Evolutionary conservation across 2,113 vertebrate species (phyloP).

Genomic region (Megaptera novaeangliae): DNA sequence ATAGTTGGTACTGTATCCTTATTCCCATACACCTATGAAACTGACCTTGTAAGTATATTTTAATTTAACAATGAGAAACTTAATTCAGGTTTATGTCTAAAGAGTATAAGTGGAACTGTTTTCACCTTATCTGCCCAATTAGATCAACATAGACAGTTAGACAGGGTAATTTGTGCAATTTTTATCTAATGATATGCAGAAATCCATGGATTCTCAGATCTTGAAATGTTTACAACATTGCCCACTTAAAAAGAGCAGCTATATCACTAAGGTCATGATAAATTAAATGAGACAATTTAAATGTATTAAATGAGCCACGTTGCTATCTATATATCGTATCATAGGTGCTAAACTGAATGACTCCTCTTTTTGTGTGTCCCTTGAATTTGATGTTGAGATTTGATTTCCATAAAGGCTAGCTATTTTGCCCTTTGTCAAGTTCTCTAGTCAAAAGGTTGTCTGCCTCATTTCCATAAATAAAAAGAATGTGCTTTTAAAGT

Average conservation of each 20-base stretch:
- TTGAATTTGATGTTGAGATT: slow-evolving; percentile 46
- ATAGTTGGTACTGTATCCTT: background rate
- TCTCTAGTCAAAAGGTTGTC: slow-evolving; percentile 55
- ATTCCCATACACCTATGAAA: background rate
- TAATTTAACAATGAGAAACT: background rate
- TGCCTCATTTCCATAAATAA: slow-evolving; percentile 62
- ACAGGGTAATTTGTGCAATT: background rate
- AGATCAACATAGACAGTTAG: background rate
- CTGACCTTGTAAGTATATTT: background rate
- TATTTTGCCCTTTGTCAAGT: slow-evolving; percentile 63
- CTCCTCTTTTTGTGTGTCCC: background rate
- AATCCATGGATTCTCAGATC: background rate
- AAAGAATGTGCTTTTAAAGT: slow-evolving; percentile 32
- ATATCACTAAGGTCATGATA: background rate
- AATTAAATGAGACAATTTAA: slow-evolving; percentile 19
- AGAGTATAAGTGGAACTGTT: background rate
- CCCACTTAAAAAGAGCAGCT: background rate
- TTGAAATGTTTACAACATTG: background rate
- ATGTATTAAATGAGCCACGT: background rate
- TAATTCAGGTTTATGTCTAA: background rate
- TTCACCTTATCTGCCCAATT: background rate
- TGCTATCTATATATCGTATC: background rate
- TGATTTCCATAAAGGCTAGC: slow-evolving; percentile 55
- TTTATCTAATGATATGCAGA: background rate
- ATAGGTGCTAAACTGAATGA: background rate